Evolutionary conservation across 2,797 vertebrate species (phyloP), one percentile per base, ranked within the genome.

Genomic region (Morus bassanus): DNA sequence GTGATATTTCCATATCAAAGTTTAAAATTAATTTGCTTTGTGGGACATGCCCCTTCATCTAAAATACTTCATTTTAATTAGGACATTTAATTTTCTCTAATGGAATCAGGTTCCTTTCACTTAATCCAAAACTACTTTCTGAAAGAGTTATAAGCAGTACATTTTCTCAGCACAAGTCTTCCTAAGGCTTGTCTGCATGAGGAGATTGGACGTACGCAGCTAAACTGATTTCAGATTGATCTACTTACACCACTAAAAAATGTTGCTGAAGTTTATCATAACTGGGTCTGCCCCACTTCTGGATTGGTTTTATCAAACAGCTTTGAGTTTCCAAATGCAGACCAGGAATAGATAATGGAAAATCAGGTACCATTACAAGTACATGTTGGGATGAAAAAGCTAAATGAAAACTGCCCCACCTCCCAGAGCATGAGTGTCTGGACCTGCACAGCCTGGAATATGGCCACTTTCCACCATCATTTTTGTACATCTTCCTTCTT

Each of bases 1-100:
- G 60, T 59, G 87, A 91, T 95, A 95, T 96, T 97, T 95, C 91
- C 95, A 96, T 97, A 96, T 96, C 93, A 97, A 97, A 94, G 89
- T 95, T 96, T 70, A 87, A 96, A 96, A 97, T 96, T 94, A 93
- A 93, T 91, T 96, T 95, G 72, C 70, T 96, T 95, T 95, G 91
- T 93, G 80, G 69, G 64, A 92, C 85, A 92, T 93, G 59, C 31
- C 67, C 67, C 96, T 92, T 97, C 93, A 96, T 96, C 91, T 92
- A 90, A 95, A 95, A 95, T 88, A 94, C 76, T 92, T 89, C 43
- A 83, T 96, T 96, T 96, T 95, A 96, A 96, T 96, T 93, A 94
- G 92, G 75, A 85, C 70, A 92, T 91, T 94, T 94, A 80, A 96
- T 95, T 94, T 89, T 75, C 93, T 85, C 67, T 91, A 92, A 95